Evolutionary conservation across 2,113 vertebrate genomes (phyloP).

Genomic region (Falco punctatus): DNA sequence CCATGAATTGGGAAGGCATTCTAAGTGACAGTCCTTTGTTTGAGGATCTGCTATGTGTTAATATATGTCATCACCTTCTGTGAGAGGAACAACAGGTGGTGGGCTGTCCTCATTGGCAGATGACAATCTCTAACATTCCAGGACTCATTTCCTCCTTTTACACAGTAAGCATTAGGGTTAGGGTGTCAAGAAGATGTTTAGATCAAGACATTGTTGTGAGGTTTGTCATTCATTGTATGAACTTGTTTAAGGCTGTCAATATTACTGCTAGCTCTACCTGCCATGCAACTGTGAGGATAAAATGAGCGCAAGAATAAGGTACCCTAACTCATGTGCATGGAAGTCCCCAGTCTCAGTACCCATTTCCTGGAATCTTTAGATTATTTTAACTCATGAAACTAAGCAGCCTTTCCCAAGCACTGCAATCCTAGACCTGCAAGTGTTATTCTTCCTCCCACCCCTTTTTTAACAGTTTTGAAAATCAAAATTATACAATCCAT

Average conservation of each 20-base stretch:
- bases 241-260: not conserved
- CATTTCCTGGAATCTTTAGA: not conserved
- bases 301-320: not conserved
- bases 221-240: not conserved
- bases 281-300: not conserved
- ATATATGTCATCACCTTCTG: not conserved
- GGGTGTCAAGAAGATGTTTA: not conserved
- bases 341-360: not conserved
- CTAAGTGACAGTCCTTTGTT: not conserved
- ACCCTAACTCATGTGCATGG: not conserved
- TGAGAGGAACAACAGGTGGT: not conserved
- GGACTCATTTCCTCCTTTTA: not conserved
- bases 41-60: not conserved
- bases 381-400: not conserved
- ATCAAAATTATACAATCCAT: not conserved
- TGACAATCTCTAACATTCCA: not conserved
- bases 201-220: not conserved
- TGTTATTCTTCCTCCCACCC: not conserved
- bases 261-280: not conserved
- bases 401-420: not conserved
- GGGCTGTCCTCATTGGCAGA: not conserved
- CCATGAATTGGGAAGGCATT: not conserved
- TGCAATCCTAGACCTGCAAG: not conserved
- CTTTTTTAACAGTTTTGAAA: not conserved
- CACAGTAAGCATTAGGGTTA: not conserved